Conservation (phyloP, 2,888 invertebrate genomes). For the Amblyjoppa fuscipennis region DNA sequence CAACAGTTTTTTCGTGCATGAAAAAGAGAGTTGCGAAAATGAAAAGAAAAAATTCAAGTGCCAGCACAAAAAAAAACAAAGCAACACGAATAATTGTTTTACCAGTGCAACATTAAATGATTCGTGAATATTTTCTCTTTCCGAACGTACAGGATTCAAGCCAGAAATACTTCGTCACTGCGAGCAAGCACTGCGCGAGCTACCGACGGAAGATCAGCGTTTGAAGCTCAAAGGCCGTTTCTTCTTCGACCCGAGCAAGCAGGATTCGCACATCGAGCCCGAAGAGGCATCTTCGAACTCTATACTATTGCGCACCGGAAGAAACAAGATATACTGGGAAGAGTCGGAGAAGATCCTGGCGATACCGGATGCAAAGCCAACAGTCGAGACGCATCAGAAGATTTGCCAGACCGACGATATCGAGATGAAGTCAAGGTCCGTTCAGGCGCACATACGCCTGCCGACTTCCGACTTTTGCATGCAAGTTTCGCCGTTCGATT, state of each 20-base stretch:
- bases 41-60: constrained; percentile 39
- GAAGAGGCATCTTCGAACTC: constrained; percentile 78
- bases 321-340: constrained; percentile 79
- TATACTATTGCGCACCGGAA: constrained; percentile 79
- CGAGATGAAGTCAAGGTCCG: constrained; percentile 71
- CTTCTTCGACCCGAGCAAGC: constrained; percentile 79
- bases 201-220: constrained; percentile 82
- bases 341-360: constrained; percentile 73
- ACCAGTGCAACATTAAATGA: constrained; percentile 29
- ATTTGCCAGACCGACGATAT: constrained; percentile 82
- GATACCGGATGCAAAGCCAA: constrained; percentile 54
- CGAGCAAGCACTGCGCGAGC: constrained; percentile 81
- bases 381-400: constrained; percentile 78
- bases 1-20: constrained; percentile 59
- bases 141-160: constrained; percentile 80
- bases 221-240: constrained; percentile 83
- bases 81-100: constrained; percentile 1
- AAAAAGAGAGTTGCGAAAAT: constrained; percentile 13
- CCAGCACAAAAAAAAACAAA: constrained; percentile 7
- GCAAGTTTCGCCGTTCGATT: constrained; percentile 70
- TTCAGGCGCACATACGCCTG: constrained; percentile 58
- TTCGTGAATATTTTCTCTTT: constrained; percentile 34
- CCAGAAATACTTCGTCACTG: constrained; percentile 83
- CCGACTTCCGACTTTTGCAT: constrained; percentile 67
- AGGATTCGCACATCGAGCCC: constrained; percentile 68